A percentile compares a stretch with the other conserved stretches of the same genome.
phyloP scores from a whole-genome alignment of 2,113 vertebrate species.

The Tyrannus savana region DNA sequence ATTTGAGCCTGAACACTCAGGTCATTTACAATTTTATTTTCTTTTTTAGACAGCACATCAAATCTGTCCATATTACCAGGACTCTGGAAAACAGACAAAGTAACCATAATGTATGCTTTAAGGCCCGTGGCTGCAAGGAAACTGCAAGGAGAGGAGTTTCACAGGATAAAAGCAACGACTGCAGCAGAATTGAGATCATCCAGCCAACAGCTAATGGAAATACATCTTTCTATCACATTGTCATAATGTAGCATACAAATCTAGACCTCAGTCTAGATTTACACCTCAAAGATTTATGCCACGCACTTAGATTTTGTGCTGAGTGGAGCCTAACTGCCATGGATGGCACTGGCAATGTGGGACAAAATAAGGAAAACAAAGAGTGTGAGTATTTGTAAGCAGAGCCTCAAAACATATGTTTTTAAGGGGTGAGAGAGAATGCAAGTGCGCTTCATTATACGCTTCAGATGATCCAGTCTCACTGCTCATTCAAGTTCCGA shows the following conservation, averaged over 20 bases:
- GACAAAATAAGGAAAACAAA: neutral
- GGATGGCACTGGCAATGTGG: neutral
- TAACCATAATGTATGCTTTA: neutral
- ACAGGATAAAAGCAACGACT: neutral
- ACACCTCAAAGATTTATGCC: neutral
- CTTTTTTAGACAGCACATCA: neutral
- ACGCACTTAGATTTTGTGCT: neutral
- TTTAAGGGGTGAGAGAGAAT: neutral
- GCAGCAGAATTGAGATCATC: neutral
- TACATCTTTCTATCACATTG: neutral
- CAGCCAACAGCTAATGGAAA: neutral
- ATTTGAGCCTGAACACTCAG: neutral
- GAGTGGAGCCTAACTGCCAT: neutral
- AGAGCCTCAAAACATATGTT: neutral
- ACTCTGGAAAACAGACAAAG: neutral
- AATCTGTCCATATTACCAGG: neutral
- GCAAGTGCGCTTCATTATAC: neutral
- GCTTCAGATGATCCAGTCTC: constrained; percentile 6
- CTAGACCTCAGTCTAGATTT: neutral
- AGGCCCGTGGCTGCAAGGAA: neutral
- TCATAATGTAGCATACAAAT: neutral
- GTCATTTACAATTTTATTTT: neutral
- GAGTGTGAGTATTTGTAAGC: neutral
- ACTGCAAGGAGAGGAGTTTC: neutral
- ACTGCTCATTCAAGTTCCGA: neutral